These are phyloP conservation scores for Drosophila seclusa DNA, from an alignment of 2,888 invertebrate genomes.

Conservation along the genomic window DNA sequence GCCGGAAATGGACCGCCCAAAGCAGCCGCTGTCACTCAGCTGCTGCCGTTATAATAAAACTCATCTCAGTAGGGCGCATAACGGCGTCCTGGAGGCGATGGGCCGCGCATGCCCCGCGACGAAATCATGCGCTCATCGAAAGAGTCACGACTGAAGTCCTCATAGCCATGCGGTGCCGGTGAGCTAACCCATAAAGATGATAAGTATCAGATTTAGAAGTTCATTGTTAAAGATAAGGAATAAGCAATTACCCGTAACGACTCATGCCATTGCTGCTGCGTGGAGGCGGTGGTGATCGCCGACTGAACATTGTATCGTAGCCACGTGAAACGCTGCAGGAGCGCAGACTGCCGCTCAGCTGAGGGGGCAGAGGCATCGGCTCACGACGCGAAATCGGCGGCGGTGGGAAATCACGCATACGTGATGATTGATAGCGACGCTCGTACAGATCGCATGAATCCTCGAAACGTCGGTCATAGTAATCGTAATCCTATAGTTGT, in stretches of 20 bases:
- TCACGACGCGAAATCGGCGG: constrained; percentile 91
- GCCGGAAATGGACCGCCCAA: constrained; percentile 41
- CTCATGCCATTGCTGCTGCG: constrained; percentile 84
- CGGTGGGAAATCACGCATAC: constrained; percentile 87
- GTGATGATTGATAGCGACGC: constrained; percentile 89
- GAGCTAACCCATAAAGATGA: constrained; percentile 43
- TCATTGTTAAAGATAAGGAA: not conserved
- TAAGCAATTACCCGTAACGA: constrained; percentile 81
- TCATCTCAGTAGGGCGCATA: constrained; percentile 92
- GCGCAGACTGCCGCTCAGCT: constrained; percentile 86
- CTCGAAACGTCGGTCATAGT: constrained; percentile 93
- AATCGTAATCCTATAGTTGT: constrained; percentile 86
- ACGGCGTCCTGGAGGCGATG: constrained; percentile 93
- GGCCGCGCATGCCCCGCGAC: constrained; percentile 89
- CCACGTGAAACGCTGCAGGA: constrained; percentile 86
- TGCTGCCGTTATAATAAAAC: constrained; percentile 79
- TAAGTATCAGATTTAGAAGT: not conserved
- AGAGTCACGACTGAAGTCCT: constrained; percentile 94
- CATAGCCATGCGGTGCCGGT: constrained; percentile 88
- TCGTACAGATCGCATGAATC: constrained; percentile 92
- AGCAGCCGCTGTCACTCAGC: constrained; percentile 62
- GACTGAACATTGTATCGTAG: constrained; percentile 93
- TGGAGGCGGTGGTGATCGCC: constrained; percentile 90
- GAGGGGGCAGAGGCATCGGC: constrained; percentile 92
- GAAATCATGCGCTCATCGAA: constrained; percentile 91